Evolutionary conservation across 2,113 vertebrate genomes (phyloP).

Genomic region (Cyprinodon tularosa): DNA sequence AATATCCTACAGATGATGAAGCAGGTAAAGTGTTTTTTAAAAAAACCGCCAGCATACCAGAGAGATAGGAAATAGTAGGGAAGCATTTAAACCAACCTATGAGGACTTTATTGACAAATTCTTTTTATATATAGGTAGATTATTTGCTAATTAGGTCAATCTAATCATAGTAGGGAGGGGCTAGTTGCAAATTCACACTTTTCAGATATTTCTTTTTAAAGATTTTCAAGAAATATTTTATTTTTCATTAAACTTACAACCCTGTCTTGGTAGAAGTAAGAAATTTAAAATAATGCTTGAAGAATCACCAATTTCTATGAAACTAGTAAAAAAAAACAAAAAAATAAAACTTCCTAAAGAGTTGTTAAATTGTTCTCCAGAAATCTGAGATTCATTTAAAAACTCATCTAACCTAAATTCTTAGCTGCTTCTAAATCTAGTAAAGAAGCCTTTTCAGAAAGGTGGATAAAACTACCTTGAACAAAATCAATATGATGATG

Average conservation of each 20-base stretch:
- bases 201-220: too few relatives aligned
- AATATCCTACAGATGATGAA: too few relatives aligned
- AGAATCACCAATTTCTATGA: not conserved
- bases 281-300: not conserved
- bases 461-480: not conserved
- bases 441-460: conserved; percentile 3
- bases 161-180: too few relatives aligned
- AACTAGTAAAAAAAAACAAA: not conserved
- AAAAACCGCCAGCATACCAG: too few relatives aligned
- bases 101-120: too few relatives aligned
- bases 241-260: not conserved
- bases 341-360: not conserved
- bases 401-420: not conserved
- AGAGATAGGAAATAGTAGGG: too few relatives aligned
- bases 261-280: not conserved
- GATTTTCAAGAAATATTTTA: too few relatives aligned
- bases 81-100: too few relatives aligned
- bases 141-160: too few relatives aligned
- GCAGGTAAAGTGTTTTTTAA: too few relatives aligned
- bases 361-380: not conserved
- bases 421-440: not conserved
- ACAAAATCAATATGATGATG: not conserved
- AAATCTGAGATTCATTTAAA: not conserved
- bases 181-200: too few relatives aligned
- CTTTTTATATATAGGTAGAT: too few relatives aligned